Conservation (phyloP, 2,888 invertebrate species). For the Drosophila helvetica region DNA sequence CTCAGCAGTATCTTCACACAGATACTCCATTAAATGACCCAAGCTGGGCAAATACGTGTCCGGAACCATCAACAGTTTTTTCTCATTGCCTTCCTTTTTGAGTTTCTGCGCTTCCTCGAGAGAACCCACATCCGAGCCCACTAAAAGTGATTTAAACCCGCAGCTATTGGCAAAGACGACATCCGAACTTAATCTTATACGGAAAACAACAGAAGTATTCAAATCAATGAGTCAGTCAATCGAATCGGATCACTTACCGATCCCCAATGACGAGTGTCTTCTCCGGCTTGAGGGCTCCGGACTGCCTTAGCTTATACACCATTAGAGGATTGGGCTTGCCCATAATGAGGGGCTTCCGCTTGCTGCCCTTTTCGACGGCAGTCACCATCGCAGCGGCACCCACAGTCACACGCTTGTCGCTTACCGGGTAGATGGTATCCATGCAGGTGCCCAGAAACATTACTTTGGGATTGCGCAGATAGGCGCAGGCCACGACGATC, state of each 20-base stretch:
- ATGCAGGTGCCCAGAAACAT: constrained; percentile 50
- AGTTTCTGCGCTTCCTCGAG: constrained; percentile 45
- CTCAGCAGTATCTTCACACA: constrained; percentile 20
- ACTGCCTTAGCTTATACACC: constrained; percentile 6
- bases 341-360: constrained; percentile 54
- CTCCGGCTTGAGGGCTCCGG: constrained; percentile 47
- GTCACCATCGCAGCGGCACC: constrained; percentile 52
- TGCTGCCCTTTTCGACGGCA: constrained; percentile 40
- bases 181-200: constrained; percentile 50
- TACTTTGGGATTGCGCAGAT: constrained; percentile 32
- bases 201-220: background rate
- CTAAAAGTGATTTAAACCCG: constrained; percentile 63
- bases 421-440: constrained; percentile 37
- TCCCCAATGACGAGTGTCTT: constrained; percentile 64
- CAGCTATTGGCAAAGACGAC: constrained; percentile 55
- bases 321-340: constrained; percentile 67
- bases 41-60: constrained; percentile 49
- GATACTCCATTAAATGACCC: constrained; percentile 22
- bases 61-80: constrained; percentile 41
- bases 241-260: constrained; percentile 46
- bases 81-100: constrained; percentile 31
- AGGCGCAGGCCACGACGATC: constrained; percentile 50
- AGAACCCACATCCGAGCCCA: constrained; percentile 47
- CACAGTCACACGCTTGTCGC: constrained; percentile 29
- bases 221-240: background rate